Evolutionary conservation across 2,113 vertebrate genomes (phyloP).

Genomic region (Sclerurus mexicanus): DNA sequence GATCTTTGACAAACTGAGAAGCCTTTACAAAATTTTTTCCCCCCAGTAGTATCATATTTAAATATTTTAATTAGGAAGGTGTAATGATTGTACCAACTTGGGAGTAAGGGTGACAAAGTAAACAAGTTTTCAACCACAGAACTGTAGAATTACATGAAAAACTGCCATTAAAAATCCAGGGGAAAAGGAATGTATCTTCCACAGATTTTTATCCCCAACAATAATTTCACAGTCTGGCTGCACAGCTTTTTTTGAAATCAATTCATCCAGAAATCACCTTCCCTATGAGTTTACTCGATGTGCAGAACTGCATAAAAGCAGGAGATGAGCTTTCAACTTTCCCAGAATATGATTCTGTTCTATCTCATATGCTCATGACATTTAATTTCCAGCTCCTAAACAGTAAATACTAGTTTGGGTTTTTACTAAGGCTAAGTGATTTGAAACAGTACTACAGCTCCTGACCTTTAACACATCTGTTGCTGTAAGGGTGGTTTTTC

Average conservation of each 20-base stretch:
- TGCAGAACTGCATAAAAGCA: neutral
- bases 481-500: neutral
- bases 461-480: constrained; percentile 11
- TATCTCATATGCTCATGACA: neutral
- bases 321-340: neutral
- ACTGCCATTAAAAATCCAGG: neutral
- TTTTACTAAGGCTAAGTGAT: neutral
- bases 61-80: neutral
- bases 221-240: neutral
- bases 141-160: neutral
- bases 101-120: neutral
- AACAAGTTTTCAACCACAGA: neutral
- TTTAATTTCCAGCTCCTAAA: neutral
- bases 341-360: neutral
- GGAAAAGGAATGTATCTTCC: neutral
- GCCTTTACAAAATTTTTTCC: neutral
- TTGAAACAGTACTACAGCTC: neutral
- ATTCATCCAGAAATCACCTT: neutral
- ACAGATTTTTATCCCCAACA: neutral
- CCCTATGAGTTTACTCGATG: neutral
- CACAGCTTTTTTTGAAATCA: neutral
- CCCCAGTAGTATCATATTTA: neutral
- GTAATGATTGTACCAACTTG: neutral
- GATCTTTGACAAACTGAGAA: neutral
- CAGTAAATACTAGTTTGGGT: neutral